Base-by-base conservation (phyloP, 1,140 invertebrate genomes). In the Oryzaephilus surinamensis region DNA sequence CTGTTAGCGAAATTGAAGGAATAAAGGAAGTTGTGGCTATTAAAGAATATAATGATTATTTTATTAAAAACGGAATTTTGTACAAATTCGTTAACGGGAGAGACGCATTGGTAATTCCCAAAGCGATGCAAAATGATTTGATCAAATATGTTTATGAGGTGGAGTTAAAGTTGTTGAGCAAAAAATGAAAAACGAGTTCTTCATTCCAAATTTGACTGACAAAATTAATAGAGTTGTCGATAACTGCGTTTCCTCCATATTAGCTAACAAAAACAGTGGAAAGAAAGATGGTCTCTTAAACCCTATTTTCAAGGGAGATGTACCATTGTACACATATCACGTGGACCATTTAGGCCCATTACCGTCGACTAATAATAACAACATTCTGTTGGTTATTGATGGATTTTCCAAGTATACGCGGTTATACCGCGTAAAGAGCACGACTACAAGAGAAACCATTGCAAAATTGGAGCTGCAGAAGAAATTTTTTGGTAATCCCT, bases 371-470 rank as follows among this genome's bases (percentile, higher is more conserved):
- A 46, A 46, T 7, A 67, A 67, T 38, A 54, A 58, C 18, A 48
- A 65, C 38, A 51, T 67, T 2, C 50, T 66, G 0, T 54, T 48
- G 0, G 39, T 67, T 1, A 43, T 63, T 2, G 60, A 65, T 41
- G 53, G 41, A 2, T 66, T 65, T 48, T 53, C 58, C 1, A 66
- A 66, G 30, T 66, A 64, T 46, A 41, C 45, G 1, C 62, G 56
- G 52, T 10, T 67, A 23, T 62, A 57, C 37, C 46, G 59, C 1
- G 50, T 55, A 6, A 62, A 59, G 17, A 46, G 46, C 0, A 58
- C 55, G 2, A 52, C 52, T 2, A 38, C 52, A 0, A 36, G 42
- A 28, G 54, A 60, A 38, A 51, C 46, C 0, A 46, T 64, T 14
- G 26, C 48, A 4, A 50, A 51, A 4, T 60, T 35, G 23, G 53